Percentiles rank a stretch among this genome's conserved stretches.
Evolutionary conservation across 2,113 vertebrate genomes (phyloP).

Genomic region (Nematolebias whitei): DNA sequence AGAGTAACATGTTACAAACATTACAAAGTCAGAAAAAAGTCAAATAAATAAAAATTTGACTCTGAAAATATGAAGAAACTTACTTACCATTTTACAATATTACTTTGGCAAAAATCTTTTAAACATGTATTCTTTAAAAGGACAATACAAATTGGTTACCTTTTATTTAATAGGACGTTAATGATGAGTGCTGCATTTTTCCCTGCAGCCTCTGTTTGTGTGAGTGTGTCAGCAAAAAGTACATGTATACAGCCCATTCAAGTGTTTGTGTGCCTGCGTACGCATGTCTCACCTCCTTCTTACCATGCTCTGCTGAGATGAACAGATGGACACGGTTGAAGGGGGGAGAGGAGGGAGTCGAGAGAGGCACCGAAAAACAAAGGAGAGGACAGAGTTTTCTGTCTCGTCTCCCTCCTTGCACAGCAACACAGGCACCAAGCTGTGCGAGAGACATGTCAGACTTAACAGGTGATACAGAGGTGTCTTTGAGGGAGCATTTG

Average conservation of each 20-base stretch:
- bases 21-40: no score
- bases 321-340: constrained; percentile 73
- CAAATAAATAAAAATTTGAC: no score
- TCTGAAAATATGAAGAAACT: no score
- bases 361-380: constrained; percentile 47
- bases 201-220: neutral
- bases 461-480: constrained; percentile 65
- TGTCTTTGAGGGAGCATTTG: constrained; percentile 36
- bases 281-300: constrained; percentile 67
- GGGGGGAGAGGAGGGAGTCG: constrained; percentile 34
- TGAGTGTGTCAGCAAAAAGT: constrained; percentile 27
- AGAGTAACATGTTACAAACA: no score
- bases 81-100: no score
- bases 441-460: constrained; percentile 55
- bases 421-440: constrained; percentile 45
- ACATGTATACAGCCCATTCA: constrained; percentile 58
- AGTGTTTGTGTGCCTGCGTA: constrained; percentile 56
- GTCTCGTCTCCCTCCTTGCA: constrained; percentile 26
- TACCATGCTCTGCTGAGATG: constrained; percentile 62
- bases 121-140: neutral
- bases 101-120: neutral
- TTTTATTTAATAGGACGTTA: neutral
- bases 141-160: neutral
- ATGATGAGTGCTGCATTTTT: constrained; percentile 4
- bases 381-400: constrained; percentile 46